Evolutionary conservation across 2,888 invertebrate species (phyloP), one percentile per base, ranked within the genome.

Genomic region (Calameuta filiformis): DNA sequence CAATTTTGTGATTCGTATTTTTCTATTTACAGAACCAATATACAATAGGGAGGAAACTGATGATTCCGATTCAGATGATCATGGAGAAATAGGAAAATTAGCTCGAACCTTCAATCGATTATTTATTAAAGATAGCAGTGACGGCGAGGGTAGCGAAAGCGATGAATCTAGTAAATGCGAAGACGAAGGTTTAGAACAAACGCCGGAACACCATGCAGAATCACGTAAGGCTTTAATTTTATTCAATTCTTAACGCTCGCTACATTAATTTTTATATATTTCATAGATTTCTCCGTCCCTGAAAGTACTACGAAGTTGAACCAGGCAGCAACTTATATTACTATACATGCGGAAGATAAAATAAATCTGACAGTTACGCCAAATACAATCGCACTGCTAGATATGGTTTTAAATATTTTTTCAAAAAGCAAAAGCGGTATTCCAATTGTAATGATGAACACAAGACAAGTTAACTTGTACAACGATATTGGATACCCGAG

Each of bases 1-100:
- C 68, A 40, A 40, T 40, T 40, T 40, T 23, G 40, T 23, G 23
- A 40, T 40, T 40, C 40, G 23, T 40, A 40, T 9, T 40, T 40
- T 9, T 33, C 1, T 69, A 4, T 30, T 87, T 87, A 56, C 83
- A 91, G 91, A 91, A 74, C 79, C 86, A n/a, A 87, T 89, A 77
- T 86, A 87, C 71, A 86, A 83, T 35, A 86, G 86, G 4, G 87
- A 88, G 40, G 86, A 87, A 30, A 89, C 89, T 87, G 92, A 95
- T 79, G 95, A 95, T 81, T 95, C 95, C 0, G 96, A 96, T 87
- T 95, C 95, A 0, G 96, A 96, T 83, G 95, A 95, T 85, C 96
- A 96, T 84, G 94, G 94, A 0, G 92, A 94, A 3, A 94, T 95
- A 92, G 95, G 95, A 84, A 95, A 95, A 87, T 90, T 96, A 73